Conservation (phyloP, 2,888 invertebrate species). For the Himalopsyche kuldschensis region DNA sequence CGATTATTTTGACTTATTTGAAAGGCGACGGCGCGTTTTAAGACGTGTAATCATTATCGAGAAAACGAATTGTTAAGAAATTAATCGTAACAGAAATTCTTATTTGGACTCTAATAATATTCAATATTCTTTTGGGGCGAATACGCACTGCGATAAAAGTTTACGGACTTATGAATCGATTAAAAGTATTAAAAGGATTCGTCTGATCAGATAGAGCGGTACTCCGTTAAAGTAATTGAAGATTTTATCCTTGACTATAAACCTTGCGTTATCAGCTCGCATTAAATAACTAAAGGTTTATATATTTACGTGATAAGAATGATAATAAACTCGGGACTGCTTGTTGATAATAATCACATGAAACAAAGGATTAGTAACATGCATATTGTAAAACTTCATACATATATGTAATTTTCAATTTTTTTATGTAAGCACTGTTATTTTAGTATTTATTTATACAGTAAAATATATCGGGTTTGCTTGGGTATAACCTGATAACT, state of each 20-base stretch:
- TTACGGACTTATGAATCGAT: not conserved
- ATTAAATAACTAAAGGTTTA: not conserved
- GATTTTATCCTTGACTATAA: not conserved
- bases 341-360: not conserved
- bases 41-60: not conserved
- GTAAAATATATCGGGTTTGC: no score
- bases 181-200: not conserved
- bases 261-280: not conserved
- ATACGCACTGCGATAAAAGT: not conserved
- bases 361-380: no score
- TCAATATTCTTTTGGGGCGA: not conserved
- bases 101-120: not conserved
- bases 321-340: not conserved
- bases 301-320: not conserved
- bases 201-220: not conserved
- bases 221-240: not conserved
- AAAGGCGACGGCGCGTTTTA: not conserved
- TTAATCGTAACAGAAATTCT: not conserved
- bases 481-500: no score
- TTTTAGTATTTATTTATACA: no score
- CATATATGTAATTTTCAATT: no score
- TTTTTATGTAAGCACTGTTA: no score
- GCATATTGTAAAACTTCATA: no score
- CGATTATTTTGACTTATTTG: not conserved
- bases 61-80: not conserved